These are phyloP conservation scores for Caenorhabditis sp. DNA, from an alignment of 2,888 invertebrate species.

Conservation along the genomic window DNA sequence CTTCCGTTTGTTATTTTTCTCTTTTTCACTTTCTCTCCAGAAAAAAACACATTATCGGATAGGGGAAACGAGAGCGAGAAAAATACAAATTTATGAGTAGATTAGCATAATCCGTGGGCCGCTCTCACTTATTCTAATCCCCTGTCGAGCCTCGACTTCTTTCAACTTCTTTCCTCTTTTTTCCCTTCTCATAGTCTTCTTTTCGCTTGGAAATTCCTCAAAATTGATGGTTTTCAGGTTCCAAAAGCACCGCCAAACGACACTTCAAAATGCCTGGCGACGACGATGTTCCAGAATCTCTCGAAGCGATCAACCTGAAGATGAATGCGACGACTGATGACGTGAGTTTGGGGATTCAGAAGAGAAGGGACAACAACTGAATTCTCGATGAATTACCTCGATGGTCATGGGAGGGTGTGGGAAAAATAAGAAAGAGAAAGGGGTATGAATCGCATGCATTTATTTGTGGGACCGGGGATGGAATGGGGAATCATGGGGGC, in stretches of 20 bases:
- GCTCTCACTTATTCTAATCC: slow-evolving; percentile 45
- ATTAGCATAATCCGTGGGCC: slow-evolving; percentile 51
- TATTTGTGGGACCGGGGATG: too few species aligned
- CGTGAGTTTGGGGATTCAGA: slow-evolving; percentile 68
- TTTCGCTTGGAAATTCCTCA: not conserved
- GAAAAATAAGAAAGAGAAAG: slow-evolving; percentile 20
- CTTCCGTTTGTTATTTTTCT: slow-evolving; percentile 51
- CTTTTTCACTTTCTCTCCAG: slow-evolving; percentile 14
- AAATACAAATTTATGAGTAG: slow-evolving; percentile 52
- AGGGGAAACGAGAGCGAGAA: slow-evolving; percentile 41
- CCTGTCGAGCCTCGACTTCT: slow-evolving; percentile 19
- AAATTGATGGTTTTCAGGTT: slow-evolving; percentile 17
- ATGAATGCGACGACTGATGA: slow-evolving; percentile 82
- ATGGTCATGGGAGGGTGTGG: slow-evolving; percentile 32
- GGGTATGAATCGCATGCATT: slow-evolving; percentile 21
- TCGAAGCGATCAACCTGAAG: slow-evolving; percentile 82
- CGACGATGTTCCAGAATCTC: slow-evolving; percentile 80
- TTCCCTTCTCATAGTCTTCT: slow-evolving; percentile 13
- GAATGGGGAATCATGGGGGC: too few species aligned
- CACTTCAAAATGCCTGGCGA: slow-evolving; percentile 59
- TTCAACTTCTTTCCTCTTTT: slow-evolving; percentile 8
- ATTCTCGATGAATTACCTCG: slow-evolving; percentile 46
- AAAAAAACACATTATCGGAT: slow-evolving; percentile 46
- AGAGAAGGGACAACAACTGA: slow-evolving; percentile 16
- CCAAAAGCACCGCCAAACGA: slow-evolving; percentile 13